Conservation (phyloP, 1,140 invertebrate genomes). For the Neuroterus valhalla region DNA sequence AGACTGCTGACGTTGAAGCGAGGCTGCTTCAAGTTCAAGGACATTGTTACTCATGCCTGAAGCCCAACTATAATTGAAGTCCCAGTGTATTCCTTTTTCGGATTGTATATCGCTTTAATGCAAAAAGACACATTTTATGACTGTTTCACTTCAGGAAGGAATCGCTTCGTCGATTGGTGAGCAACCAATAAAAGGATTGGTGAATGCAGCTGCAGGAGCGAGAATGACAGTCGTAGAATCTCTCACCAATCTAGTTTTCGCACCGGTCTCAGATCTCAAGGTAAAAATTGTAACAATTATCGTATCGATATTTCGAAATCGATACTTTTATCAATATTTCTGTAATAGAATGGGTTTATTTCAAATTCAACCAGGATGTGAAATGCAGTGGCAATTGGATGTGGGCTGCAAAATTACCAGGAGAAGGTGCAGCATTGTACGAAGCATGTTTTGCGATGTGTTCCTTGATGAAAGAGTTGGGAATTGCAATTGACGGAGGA, state of each 20-base stretch:
- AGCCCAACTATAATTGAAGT: too few species aligned
- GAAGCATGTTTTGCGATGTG: slow-evolving; percentile 94
- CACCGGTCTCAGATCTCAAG: slow-evolving; percentile 86
- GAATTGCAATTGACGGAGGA: slow-evolving; percentile 96
- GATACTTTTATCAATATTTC: slow-evolving; percentile 5
- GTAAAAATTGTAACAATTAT: slow-evolving; percentile 62
- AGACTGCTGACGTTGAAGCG: too few species aligned
- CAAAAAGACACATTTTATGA: background rate
- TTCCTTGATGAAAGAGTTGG: slow-evolving; percentile 87
- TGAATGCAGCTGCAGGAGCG: slow-evolving; percentile 88
- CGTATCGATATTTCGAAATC: background rate
- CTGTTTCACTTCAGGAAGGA: slow-evolving; percentile 79
- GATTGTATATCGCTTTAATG: too few species aligned
- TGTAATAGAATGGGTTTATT: background rate
- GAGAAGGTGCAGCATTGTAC: slow-evolving; percentile 91
- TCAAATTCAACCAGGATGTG: slow-evolving; percentile 79
- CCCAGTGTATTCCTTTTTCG: too few species aligned
- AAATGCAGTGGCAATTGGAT: slow-evolving; percentile 99
- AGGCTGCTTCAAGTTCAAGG: too few species aligned
- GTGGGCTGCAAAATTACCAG: slow-evolving; percentile 97
- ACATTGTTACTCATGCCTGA: too few species aligned
- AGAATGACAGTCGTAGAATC: slow-evolving; percentile 96
- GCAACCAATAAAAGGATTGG: slow-evolving; percentile 94
- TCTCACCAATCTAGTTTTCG: slow-evolving; percentile 96
- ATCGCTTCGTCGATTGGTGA: slow-evolving; percentile 96